Evolutionary conservation across 2,797 vertebrate genomes (phyloP).

Genomic region (Hylomyscus alleni): DNA sequence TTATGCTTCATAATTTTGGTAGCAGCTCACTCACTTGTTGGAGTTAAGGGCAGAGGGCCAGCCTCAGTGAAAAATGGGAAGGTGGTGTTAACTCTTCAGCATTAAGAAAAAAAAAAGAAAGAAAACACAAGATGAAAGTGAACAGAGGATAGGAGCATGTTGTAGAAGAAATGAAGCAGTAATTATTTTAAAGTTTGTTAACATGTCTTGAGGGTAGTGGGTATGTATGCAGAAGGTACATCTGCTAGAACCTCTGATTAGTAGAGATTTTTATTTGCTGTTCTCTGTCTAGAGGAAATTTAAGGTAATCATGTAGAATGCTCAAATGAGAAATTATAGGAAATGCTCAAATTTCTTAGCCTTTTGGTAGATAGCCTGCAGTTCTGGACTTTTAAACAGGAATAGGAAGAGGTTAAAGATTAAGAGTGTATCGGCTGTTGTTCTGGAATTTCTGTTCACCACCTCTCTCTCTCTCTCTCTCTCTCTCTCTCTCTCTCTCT

Average conservation of each 20-base stretch:
- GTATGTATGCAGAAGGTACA: background rate
- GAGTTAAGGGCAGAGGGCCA: background rate
- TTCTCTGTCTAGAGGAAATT: background rate
- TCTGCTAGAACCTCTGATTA: background rate
- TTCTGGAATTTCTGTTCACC: background rate
- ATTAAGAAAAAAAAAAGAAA: background rate
- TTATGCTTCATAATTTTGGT: constrained; percentile 56
- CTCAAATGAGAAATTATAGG: background rate
- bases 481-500: background rate
- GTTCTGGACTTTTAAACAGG: background rate
- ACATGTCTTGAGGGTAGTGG: background rate
- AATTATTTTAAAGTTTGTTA: background rate
- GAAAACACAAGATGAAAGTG: background rate
- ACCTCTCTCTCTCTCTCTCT: background rate
- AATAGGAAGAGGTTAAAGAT: background rate
- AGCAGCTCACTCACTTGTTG: background rate
- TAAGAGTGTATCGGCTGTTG: background rate
- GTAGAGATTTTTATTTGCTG: background rate
- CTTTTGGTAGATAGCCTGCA: background rate
- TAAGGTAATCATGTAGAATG: background rate
- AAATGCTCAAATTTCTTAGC: background rate
- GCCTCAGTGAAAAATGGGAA: background rate
- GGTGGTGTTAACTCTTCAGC: background rate
- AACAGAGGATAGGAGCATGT: background rate
- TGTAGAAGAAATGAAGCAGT: background rate